Conservation (phyloP, 1,140 invertebrate species). For the Tetramorium alpestre region DNA sequence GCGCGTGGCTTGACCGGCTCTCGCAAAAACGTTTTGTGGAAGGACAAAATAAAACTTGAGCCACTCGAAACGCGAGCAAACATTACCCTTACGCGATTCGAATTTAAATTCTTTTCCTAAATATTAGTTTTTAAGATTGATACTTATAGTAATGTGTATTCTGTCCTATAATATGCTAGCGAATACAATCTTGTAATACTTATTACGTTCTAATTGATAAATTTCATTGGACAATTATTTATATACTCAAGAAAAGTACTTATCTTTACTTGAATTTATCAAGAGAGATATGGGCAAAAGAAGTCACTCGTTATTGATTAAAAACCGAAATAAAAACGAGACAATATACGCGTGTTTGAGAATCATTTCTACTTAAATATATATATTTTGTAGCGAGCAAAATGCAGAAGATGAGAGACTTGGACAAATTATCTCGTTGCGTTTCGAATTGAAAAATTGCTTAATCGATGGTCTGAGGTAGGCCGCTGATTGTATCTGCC, state of each 20-base stretch:
- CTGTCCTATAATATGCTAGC: neutral
- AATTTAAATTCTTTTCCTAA: neutral
- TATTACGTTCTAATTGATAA: neutral
- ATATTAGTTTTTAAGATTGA: neutral
- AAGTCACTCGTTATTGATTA: neutral
- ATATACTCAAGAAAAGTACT: neutral
- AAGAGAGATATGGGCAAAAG: neutral
- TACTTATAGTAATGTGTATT: neutral
- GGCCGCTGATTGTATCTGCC: constrained; percentile 27
- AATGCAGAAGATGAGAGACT: neutral
- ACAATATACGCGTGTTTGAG: too few species aligned
- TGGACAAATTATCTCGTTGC: neutral
- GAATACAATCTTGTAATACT: neutral
- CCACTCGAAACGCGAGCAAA: neutral
- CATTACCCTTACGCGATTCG: neutral
- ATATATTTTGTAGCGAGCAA: neutral
- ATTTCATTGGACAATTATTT: neutral
- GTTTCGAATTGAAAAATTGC: constrained; percentile 51
- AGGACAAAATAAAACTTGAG: constrained; percentile 20
- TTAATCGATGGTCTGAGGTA: constrained; percentile 32
- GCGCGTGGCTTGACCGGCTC: constrained; percentile 41
- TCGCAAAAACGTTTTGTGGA: constrained; percentile 40
- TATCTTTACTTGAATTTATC: neutral
- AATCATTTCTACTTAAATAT: neutral
- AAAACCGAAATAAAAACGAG: neutral